Evolutionary conservation across 2,797 vertebrate genomes (phyloP), one percentile per base, ranked within the genome.

Genomic region (Glossophaga mutica): DNA sequence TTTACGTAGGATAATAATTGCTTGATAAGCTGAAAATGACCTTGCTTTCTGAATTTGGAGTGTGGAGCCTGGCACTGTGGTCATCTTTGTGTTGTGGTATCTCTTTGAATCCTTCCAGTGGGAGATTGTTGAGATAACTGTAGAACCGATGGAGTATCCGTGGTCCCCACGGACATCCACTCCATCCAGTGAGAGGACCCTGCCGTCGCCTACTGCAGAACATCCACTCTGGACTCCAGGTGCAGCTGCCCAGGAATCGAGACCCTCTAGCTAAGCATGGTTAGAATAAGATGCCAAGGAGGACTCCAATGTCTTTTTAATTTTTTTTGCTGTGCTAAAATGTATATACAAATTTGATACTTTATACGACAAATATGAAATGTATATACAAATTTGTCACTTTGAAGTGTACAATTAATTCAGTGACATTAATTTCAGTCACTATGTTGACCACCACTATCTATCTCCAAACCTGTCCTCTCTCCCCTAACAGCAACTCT

Each of bases 251-350:
- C 6, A 50, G 21, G 15, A 87, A 74, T 32, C 4, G 29, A 92
- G 32, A 5, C 42, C 7, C 4, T 55, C 6, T n/a, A 70, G 5
- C 26, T 65, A 76, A 50, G 86, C 70, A 73, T 65, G 24, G 2
- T n/a, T 50, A 42, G 44, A 76, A 76, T 21, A 87, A 81, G 32
- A 84, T 76, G 62, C 48, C 68, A 70, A 90, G 46, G 16, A 92
- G 2, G 26, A 44, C 7, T 57, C 87, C 1, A 34, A 18, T 81
- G 83, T 55, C 10, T 22, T 67, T 73, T 71, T 55, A 52, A 19
- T 18, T 7, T 67, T 65, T 90, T 48, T 91, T 48, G n/a, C 16
- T 68, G 26, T 67, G 24, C 32, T 90, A 68, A 74, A 71, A 57
- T 84, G 3, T 14, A 21, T 42, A 85, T 77, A 55, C 26, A 59